Percentiles rank a stretch among this genome's conserved stretches.
phyloP scores from a whole-genome alignment of 2,113 vertebrate species.

The Dipodomys spectabilis region DNA sequence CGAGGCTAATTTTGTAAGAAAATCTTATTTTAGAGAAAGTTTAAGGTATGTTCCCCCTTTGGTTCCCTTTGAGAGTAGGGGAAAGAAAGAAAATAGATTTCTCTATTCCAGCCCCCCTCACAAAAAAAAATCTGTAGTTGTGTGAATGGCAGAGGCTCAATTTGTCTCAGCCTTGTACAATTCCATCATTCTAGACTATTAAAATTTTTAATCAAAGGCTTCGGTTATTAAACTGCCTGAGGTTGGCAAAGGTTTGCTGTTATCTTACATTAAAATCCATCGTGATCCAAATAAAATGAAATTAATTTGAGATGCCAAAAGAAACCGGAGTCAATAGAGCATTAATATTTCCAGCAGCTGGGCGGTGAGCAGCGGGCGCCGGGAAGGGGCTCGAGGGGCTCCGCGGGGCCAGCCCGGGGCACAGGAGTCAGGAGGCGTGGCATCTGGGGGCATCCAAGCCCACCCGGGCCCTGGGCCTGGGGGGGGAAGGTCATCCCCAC shows the following conservation, averaged over 20 bases:
- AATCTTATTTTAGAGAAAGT: not conserved
- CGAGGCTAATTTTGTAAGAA: not conserved
- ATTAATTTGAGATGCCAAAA: constrained; percentile 75
- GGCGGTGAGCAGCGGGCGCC: accelerated
- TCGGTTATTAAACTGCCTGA: constrained; percentile 82
- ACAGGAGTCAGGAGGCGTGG: accelerated
- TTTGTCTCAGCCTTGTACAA: constrained; percentile 62
- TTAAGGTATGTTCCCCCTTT: not conserved
- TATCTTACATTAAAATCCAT: constrained; percentile 75
- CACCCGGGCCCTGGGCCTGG: not conserved
- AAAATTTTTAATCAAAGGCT: constrained; percentile 87
- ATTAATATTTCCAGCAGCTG: not conserved
- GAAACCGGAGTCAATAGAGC: not conserved
- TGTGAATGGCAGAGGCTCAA: constrained; percentile 60
- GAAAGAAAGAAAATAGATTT: not conserved
- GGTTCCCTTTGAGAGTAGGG: not conserved
- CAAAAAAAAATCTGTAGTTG: not conserved
- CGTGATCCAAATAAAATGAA: constrained; percentile 61
- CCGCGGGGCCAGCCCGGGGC: accelerated
- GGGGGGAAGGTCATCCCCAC: too few relatives aligned
- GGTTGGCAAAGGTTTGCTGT: constrained; percentile 81
- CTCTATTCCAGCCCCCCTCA: not conserved
- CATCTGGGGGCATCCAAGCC: accelerated
- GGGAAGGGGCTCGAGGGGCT: too few relatives aligned
- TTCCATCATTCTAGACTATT: constrained; percentile 80